Conservation (phyloP, 2,888 invertebrate genomes). For the Lepetodrilus schrolli region DNA sequence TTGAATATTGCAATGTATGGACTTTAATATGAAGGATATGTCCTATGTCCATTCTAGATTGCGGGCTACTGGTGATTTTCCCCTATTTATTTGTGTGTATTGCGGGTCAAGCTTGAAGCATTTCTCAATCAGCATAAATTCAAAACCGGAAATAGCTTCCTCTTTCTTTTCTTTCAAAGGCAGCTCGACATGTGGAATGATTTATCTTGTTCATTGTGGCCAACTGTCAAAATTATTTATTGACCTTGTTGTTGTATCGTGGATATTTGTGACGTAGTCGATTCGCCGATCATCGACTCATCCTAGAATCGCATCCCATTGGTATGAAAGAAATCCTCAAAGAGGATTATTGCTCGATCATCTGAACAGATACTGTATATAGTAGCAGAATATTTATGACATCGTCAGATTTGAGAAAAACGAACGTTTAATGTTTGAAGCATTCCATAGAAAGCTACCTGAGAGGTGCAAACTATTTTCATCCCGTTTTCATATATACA, state of each 20-base stretch:
- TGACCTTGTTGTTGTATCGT: too few relatives aligned
- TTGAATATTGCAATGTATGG: too few relatives aligned
- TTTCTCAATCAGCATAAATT: slow-evolving; percentile 20
- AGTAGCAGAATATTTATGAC: slow-evolving; percentile 6
- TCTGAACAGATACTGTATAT: slow-evolving; percentile 10
- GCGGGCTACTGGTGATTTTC: too few relatives aligned
- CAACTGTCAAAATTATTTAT: slow-evolving; percentile 13
- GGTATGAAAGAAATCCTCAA: not conserved
- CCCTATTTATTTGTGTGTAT: slow-evolving; percentile 18
- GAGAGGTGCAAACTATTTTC: slow-evolving; percentile 22
- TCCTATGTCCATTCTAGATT: too few relatives aligned
- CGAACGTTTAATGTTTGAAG: slow-evolving; percentile 23
- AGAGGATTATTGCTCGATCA: slow-evolving; percentile 5
- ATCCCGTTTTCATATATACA: slow-evolving; percentile 25
- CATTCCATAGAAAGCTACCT: slow-evolving; percentile 27
- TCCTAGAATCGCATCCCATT: not conserved
- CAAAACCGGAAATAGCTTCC: not conserved
- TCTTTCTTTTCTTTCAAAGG: slow-evolving; percentile 2
- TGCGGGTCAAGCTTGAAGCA: slow-evolving; percentile 17
- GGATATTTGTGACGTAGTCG: too few relatives aligned
- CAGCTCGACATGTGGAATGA: slow-evolving; percentile 17
- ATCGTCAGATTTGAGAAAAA: not conserved
- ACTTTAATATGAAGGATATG: too few relatives aligned
- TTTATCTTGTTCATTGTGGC: not conserved
- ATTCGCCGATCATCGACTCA: not conserved